Conservation (phyloP, 2,113 vertebrate species). For the Geococcyx californianus region DNA sequence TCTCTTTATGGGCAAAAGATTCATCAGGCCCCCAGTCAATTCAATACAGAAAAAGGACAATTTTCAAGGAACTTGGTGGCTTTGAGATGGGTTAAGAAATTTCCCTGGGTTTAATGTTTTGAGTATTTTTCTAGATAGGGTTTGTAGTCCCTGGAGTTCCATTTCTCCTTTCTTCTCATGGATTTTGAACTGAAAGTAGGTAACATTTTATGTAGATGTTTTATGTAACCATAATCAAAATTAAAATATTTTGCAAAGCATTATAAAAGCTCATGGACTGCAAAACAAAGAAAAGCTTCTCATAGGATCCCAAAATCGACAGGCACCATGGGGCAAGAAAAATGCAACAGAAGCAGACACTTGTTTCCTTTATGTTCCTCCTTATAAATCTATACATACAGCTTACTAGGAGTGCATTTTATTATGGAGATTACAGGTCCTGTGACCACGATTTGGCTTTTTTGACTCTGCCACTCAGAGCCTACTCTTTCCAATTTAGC, state of each 20-base stretch:
- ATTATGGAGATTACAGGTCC: background rate
- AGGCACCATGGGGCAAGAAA: background rate
- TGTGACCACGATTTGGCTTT: background rate
- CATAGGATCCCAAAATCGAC: background rate
- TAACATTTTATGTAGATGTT: background rate
- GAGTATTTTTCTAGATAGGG: background rate
- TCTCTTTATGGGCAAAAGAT: background rate
- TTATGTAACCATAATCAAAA: background rate
- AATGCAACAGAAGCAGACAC: background rate
- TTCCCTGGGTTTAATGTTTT: background rate
- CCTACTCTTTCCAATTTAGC: background rate
- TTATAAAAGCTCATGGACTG: background rate
- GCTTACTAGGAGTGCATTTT: background rate
- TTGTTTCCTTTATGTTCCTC: background rate
- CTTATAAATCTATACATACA: background rate
- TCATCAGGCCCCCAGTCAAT: background rate
- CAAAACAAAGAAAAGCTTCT: background rate
- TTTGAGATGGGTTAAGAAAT: background rate
- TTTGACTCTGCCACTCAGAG: background rate
- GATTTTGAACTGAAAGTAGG: background rate
- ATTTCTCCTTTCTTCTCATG: background rate
- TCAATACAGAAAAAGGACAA: background rate
- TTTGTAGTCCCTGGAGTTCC: background rate
- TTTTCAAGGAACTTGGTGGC: background rate
- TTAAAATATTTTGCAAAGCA: background rate